Base-by-base conservation (phyloP, 2,888 invertebrate genomes). In the Hoplodrina blanda region DNA sequence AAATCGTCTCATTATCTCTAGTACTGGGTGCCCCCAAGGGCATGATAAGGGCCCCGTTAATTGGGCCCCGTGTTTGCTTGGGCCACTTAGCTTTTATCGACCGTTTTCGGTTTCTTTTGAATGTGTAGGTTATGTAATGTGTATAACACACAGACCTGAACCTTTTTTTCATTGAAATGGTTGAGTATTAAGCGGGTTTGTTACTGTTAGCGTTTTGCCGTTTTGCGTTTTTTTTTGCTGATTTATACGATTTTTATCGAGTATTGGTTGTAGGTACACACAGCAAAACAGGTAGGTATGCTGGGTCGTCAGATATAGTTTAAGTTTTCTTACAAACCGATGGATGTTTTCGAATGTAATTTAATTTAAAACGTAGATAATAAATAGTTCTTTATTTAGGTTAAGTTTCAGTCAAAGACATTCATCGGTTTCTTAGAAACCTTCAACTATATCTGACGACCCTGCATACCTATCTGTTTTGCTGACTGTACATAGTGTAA, bases 11-110 rank as follows among this genome's bases (percentile, higher is more conserved):
- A 79, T 84, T 78, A 81, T 73, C 57, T 68, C 25, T 11, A 69
- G 74, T 56, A 61, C 57, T 17, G 61, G 19, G 30, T 8, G 57
- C 61, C 73, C 73, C 59, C 62, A 56, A 50, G 50, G 41, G 59
- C 59, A 60, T 71, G 78, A 73, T 76, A 79, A 83, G 66, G 61
- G 73, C 41, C 62, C 55, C 10, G 66, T 71, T 81, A 84, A 85
- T 83, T 83, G 76, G 66, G 50, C 41, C 19, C 33, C 68, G 15
- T 82, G 76, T 83, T 77, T 78, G 65, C 80, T 76, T 82, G 69
- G 80, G 66, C 53, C 55, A 65, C 64, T 81, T 73, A 63, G 70
- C 64, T 55, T 66, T 76, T 65, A 30, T 60, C 59, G 37, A 50
- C 33, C 57, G 37, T 79, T 71, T 62, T 81, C 46, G 49, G 50